Percentiles rank a stretch among this genome's conserved stretches.
These are phyloP conservation scores for Barnardius zonarius DNA, from an alignment of 2,113 vertebrate species.

Conservation along the genomic window DNA sequence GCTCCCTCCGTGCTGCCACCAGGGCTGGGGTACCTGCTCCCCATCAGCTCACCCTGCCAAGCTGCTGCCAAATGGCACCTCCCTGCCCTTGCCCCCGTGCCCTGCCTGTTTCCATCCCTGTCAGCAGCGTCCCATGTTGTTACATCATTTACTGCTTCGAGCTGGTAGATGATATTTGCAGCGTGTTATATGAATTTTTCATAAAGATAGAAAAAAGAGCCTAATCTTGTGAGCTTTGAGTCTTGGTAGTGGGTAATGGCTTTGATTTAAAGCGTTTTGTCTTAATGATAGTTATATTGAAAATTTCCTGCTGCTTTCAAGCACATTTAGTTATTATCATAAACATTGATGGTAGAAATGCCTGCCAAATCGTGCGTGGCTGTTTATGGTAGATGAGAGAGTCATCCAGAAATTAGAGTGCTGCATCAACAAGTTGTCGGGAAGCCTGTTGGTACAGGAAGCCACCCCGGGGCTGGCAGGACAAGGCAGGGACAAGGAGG, in stretches of 20 bases:
- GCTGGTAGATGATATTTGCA: slow-evolving; percentile 48
- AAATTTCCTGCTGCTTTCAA: slow-evolving; percentile 70
- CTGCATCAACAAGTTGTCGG: slow-evolving; percentile 33
- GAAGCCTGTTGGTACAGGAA: background rate
- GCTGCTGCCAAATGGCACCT: background rate
- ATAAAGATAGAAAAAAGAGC: slow-evolving; percentile 62
- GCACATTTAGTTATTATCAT: slow-evolving; percentile 70
- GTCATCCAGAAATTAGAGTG: slow-evolving; percentile 7
- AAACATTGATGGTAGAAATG: slow-evolving; percentile 63
- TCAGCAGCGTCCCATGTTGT: background rate
- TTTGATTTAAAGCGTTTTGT: slow-evolving; percentile 73
- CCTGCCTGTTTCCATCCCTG: background rate
- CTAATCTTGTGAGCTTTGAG: slow-evolving; percentile 67
- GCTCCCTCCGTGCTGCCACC: background rate
- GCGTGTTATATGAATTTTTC: slow-evolving; percentile 68
- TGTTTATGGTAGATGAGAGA: slow-evolving; percentile 51
- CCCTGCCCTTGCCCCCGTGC: background rate
- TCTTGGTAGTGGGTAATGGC: slow-evolving; percentile 66
- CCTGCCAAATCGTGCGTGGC: slow-evolving; percentile 64
- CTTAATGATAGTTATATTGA: slow-evolving; percentile 70
- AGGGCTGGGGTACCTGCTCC: background rate
- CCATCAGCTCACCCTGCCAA: background rate
- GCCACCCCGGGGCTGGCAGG: background rate
- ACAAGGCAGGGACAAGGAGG: background rate
- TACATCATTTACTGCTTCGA: slow-evolving; percentile 32